Base-by-base conservation (phyloP, 2,888 invertebrate genomes). In the Halictus quadricinctus region DNA sequence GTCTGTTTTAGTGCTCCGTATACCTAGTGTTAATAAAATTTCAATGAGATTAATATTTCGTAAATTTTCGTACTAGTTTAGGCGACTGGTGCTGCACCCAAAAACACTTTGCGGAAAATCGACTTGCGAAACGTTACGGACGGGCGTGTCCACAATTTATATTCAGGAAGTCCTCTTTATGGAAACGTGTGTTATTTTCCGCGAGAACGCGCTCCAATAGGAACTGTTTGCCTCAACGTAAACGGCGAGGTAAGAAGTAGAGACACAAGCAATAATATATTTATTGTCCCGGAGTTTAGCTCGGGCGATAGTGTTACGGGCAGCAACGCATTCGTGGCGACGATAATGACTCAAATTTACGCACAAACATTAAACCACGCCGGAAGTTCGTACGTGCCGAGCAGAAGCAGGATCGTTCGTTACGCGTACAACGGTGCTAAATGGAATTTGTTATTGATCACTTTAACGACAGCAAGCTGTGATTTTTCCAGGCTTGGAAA, bases 131-230 rank as follows among this genome's bases (percentile, higher is more conserved):
- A 80, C 81, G 84, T 86, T 48, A 85, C 48, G 81, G 81, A 85
- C 82, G 81, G 87, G 87, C 84, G 81, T 89, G 87, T 82, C 88
- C 87, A 88, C 88, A 89, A 92, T 92, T 91, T 90, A 91, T 91
- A 91, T 92, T 91, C 90, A 70, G 70, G 70, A 70, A 90, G 90
- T 91, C 86, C 88, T 86, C 82, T 85, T 84, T 80, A 75, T 81
- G 25, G 83, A 83, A 83, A 87, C 88, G 80, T 87, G 83, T 88
- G 89, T 91, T 90, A 91, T 91, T 92, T 92, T 92, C 92, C 91
- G 88, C 77, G 64, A 88, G 90, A 90, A 80, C 87, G 92, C 88
- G 88, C 86, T 41, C 90, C 89, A 91, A 92, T 90, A 88, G 90
- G 90, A 89, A 89, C 89, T 90, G 90, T 91, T 91, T 89, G 85